These are phyloP conservation scores for Calcarius lapponicus DNA, from an alignment of 2,797 vertebrate genomes.

Conservation along the genomic window DNA sequence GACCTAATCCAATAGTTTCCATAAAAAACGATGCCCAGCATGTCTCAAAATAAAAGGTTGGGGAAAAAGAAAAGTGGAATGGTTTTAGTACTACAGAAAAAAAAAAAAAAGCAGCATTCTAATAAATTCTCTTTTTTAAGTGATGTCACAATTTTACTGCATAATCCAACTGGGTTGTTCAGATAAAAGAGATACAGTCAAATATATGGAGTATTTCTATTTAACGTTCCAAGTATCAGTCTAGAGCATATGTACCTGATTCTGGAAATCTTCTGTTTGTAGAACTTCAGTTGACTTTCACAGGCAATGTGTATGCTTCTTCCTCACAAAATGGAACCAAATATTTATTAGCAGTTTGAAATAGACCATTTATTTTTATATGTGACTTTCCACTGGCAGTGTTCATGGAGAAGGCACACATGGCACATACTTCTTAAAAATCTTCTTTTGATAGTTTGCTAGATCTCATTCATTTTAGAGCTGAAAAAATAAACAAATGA, in stretches of 20 bases:
- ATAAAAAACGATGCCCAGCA: neutral
- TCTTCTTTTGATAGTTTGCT: neutral
- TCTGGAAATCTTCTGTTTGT: neutral
- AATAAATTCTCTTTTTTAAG: neutral
- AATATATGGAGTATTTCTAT: neutral
- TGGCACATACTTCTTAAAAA: neutral
- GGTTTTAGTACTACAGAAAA: neutral
- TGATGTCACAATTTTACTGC: neutral
- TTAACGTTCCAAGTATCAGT: neutral
- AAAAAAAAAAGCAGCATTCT: neutral
- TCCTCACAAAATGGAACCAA: neutral
- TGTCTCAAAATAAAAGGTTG: neutral
- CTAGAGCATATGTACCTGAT: neutral
- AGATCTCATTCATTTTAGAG: neutral
- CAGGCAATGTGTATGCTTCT: neutral
- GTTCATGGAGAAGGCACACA: neutral
- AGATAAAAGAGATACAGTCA: neutral
- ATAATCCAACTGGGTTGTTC: neutral
- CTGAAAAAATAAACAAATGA: neutral
- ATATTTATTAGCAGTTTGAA: constrained; percentile 14
- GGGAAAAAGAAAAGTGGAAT: neutral
- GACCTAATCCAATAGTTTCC: neutral
- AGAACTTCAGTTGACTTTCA: neutral
- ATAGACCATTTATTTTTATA: neutral
- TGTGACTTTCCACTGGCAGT: neutral